Percentiles rank a stretch among this genome's conserved stretches.
Evolutionary conservation across 2,797 vertebrate genomes (phyloP).

Genomic region (Babyrousa celebensis): DNA sequence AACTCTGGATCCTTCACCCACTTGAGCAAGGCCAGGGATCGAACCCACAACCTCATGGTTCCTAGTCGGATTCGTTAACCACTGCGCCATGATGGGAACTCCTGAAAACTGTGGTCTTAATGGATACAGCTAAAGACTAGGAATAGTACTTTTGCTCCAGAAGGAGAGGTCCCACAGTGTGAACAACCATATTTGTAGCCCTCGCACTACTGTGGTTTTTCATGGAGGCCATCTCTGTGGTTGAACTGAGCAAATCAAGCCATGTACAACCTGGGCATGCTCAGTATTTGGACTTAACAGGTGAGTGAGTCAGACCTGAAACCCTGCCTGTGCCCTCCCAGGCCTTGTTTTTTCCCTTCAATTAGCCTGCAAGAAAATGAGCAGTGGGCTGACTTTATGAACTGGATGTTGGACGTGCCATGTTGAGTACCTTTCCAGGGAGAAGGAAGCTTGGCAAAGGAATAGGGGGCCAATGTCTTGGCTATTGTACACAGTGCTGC

Average conservation of each 20-base stretch:
- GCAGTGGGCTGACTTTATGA: background rate
- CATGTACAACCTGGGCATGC: slow-evolving; percentile 25
- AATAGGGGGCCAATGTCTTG: background rate
- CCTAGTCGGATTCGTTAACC: too few species aligned
- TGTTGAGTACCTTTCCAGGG: background rate
- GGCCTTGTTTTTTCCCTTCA: background rate
- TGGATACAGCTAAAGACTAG: background rate
- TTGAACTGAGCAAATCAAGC: background rate
- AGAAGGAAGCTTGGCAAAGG: background rate
- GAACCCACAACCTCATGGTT: too few species aligned
- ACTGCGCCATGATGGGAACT: too few species aligned
- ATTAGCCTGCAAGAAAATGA: slow-evolving; percentile 51
- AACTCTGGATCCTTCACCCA: too few species aligned
- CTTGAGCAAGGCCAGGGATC: too few species aligned
- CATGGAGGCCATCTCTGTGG: background rate
- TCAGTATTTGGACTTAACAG: background rate
- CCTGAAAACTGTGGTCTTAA: background rate
- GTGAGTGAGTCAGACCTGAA: slow-evolving; percentile 5
- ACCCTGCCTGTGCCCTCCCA: background rate
- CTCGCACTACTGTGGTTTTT: background rate
- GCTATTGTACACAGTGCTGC: too few species aligned
- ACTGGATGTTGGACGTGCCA: background rate
- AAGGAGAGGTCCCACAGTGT: background rate
- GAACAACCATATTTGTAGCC: slow-evolving; percentile 5
- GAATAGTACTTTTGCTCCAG: background rate